Evolutionary conservation across 1,140 invertebrate species (phyloP), one percentile per base, ranked within the genome.

Genomic region (Hylaeus volcanicus): DNA sequence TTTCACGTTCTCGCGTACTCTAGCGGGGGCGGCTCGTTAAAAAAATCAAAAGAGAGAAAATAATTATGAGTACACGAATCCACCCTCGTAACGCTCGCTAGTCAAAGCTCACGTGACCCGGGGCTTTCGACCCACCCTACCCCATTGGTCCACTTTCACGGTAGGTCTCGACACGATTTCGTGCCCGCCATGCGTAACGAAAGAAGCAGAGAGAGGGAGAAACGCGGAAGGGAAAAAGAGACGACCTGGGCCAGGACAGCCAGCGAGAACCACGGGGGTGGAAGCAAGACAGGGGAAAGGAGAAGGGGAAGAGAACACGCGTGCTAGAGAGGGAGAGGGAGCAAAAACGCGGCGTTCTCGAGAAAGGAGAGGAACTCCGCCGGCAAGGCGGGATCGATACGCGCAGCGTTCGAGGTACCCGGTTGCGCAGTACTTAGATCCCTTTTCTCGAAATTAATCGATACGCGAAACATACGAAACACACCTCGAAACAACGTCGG

Each of bases 21-120:
- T 51, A 60, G 60, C 9, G 39, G 77, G 39, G 77, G 68, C 61
- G 64, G 74, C 81, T 83, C 81, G 71, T 84, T 81, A 82, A 85
- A 86, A 87, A 85, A 87, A 87, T 82, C 58, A 82, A 84, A 84
- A 82, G 60, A 82, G 79, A 82, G 58, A 86, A 88, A 85, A 80
- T 87, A 87, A 87, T 87, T 86, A 87, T 58, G 79, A 79, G 82
- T 70, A 82, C 76, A 87, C 74, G 73, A 87, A 81, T 84, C 82
- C 64, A 86, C 70, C 78, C 77, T 77, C 74, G 79, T 87, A 87
- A 87, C 82, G 85, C 72, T 87, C 86, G 70, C 82, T 88, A 87
- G 85, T 85, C 86, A 87, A 87, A 87, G 85, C 82, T 86, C 82
- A 86, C 82, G 82, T 84, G 85, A 84, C 78, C 74, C 72, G 61